Base-by-base conservation (phyloP, 1,140 invertebrate genomes). In the Spodoptera frugiperda region DNA sequence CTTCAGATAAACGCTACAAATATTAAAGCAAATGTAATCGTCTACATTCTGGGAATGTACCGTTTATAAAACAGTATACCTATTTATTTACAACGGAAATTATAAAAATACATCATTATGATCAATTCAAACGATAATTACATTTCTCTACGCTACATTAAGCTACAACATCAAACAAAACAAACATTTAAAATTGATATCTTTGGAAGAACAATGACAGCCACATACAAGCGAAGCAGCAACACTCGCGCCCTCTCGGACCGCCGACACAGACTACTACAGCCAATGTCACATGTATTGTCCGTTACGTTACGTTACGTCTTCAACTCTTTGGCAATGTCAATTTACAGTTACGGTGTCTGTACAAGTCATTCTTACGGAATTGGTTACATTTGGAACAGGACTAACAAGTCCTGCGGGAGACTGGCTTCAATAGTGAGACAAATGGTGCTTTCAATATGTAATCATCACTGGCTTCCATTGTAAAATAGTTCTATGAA, bases 41-140 rank as follows among this genome's bases (percentile, higher is more conserved):
- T 78, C 84, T 89, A 88, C 88, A 91, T 88, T 91, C 90, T 87
- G 82, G 88, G 89, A 91, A 91, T 89, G 89, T 87, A 73, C 25
- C 25, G 55, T 71, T 76, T 72, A 65, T 33, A 72, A 87, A 84
- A 89, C 76, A 82, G 83, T 88, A 86, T 81, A 72, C 65, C 84
- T 89, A 89, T 78, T 44, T 87, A 88, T 87, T 82, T 87, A 90
- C 83, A 86, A 85, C 78, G 57, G 83, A 87, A 88, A 90, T 86
- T 89, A 88, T 85, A 88, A 88, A 91, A 88, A 91, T 87, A 89
- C 85, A 82, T 85, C 85, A 82, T 85, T 83, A 80, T 84, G 81
- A 84, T 83, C 74, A 70, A 61, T 63, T 63, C 73, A 54, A 63
- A 70, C 55, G 48, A 65, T 75, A 71, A 72, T 46, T 61, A 71